Conservation (phyloP, 1,140 invertebrate species). For the Drosophila littoralis region DNA sequence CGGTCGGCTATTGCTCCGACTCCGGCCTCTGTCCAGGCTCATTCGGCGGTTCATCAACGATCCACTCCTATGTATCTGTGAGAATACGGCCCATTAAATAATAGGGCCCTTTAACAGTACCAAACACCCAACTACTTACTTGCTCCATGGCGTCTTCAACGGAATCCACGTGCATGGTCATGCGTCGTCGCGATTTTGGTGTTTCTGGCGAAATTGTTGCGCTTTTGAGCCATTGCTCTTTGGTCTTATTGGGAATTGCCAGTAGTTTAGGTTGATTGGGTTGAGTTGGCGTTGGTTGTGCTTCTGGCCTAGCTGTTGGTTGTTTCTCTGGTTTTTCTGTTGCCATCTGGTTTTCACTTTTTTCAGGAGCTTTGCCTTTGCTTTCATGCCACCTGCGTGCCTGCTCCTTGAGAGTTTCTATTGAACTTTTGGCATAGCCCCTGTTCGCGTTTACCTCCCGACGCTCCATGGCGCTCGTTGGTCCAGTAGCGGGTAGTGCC, state of each 20-base stretch:
- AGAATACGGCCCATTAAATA: neutral
- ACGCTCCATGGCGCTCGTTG: too few species aligned
- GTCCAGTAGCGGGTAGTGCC: neutral
- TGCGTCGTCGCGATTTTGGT: neutral
- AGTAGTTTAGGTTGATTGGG: neutral
- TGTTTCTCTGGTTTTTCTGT: neutral
- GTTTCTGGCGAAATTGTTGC: neutral
- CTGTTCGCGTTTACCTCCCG: neutral
- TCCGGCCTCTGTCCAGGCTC: neutral
- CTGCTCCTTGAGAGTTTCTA: neutral
- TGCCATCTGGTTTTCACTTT: neutral
- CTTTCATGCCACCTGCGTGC: neutral
- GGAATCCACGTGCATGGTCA: neutral
- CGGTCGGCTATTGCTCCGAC: neutral
- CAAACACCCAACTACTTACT: conserved; percentile 13
- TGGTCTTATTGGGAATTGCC: neutral
- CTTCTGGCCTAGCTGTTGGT: neutral
- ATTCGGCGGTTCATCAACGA: neutral
- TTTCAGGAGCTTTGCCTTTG: neutral
- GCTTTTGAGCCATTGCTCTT: neutral
- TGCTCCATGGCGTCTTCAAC: neutral
- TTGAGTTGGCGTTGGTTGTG: neutral
- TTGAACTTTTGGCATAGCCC: neutral
- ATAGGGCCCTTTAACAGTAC: neutral
- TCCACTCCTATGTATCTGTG: neutral